phyloP scores from a whole-genome alignment of 2,888 invertebrate genomes.

The Phania funesta region DNA sequence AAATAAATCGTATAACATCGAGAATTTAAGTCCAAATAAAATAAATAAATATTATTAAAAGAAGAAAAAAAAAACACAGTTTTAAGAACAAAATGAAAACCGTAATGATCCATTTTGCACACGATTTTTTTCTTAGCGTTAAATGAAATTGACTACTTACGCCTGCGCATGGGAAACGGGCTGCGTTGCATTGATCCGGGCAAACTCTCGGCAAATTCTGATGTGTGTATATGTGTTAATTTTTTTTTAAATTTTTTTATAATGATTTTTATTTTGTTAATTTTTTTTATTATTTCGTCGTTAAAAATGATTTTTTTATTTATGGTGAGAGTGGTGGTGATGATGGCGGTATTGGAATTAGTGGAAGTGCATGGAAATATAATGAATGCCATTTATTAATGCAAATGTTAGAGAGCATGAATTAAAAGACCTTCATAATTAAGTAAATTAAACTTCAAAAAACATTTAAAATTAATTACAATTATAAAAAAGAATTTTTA shows the following conservation, averaged over 20 bases:
- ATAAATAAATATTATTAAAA: too few relatives aligned
- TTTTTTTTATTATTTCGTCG: conserved; percentile 22
- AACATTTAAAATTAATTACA: neutral
- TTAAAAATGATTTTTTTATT: conserved; percentile 20
- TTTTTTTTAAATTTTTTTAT: conserved; percentile 61
- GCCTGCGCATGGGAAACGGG: conserved; percentile 90
- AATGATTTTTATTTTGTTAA: conserved; percentile 47
- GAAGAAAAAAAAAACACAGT: conserved; percentile 8
- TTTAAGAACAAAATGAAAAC: conserved; percentile 8
- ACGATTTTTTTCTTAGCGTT: conserved; percentile 39
- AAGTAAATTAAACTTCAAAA: conserved; percentile 22
- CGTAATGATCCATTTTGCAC: conserved; percentile 27
- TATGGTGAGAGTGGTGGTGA: neutral
- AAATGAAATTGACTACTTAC: conserved; percentile 83
- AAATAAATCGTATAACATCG: too few relatives aligned
- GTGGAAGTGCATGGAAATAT: conserved; percentile 69
- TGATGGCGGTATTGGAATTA: conserved; percentile 30
- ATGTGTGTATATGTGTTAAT: conserved; percentile 56
- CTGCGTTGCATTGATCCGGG: conserved; percentile 92
- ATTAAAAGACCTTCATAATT: conserved; percentile 32
- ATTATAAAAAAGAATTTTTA: neutral
- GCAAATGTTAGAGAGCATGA: conserved; percentile 32
- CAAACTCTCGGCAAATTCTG: conserved; percentile 93
- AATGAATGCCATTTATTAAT: conserved; percentile 67
- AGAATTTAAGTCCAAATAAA: too few relatives aligned